Base-by-base conservation (phyloP, 2,888 invertebrate species). In the Margaritifera margaritifera region DNA sequence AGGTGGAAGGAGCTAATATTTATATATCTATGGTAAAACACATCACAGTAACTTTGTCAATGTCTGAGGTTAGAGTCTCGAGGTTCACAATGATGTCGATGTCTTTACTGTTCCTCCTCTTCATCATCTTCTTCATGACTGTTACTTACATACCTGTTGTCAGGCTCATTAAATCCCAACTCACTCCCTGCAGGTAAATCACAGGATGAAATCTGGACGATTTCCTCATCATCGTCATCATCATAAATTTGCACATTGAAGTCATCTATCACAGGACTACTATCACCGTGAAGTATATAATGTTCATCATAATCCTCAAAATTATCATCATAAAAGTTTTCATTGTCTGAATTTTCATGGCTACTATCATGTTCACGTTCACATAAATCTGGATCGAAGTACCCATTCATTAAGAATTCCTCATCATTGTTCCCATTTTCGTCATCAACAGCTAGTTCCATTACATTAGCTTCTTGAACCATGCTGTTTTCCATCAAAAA, bases 251-350 rank as follows among this genome's bases (percentile, higher is more conserved):
- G 80, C 19, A 80, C 77, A 68, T 83, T 84, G 63, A 82, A 80
- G 61, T 85, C 85, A 64, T 86, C 85, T 25, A 81, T 82, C 25
- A 80, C 77, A 55, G 82, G 81, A 50, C 79, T 82, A 60, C 74
- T 80, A 62, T 84, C 82, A 18, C 82, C 69, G 72, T 81, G 80
- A 31, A 85, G 71, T 62, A 82, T 82, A 62, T 87, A 86, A 50
- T 87, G 84, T 69, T 87, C 86, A 63, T 86, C 84, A 65, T 86
- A 85, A 67, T 85, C 85, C 67, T 86, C 85, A 63, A 83, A 85
- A 75, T 85, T 82, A 72, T 87, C 87, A 69, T 87, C 87, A 65
- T 85, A 85, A 67, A 84, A 82, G 72, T 84, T 80, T 68, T 86
- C 85, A 75, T 83, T 83, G 74, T 84, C 84, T 0, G 85, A 82